A percentile compares a stretch with the other conserved stretches of the same genome.
Conservation (phyloP, 2,888 invertebrate species). For the Dorcus hopei region DNA sequence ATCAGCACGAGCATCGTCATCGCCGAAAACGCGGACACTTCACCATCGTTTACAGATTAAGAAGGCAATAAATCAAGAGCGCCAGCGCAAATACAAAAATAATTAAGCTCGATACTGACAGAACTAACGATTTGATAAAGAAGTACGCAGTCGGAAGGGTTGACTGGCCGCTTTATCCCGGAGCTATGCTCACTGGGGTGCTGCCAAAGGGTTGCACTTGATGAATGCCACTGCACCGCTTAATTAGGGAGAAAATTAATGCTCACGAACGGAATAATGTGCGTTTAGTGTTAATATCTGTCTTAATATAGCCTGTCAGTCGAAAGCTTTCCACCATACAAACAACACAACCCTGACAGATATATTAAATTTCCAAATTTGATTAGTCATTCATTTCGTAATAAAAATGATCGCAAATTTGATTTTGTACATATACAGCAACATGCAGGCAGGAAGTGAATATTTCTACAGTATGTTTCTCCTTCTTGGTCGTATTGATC, state of each 20-base stretch:
- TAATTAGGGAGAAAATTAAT: slow-evolving; percentile 50
- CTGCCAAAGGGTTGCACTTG: slow-evolving; percentile 35
- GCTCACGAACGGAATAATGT: slow-evolving; percentile 25
- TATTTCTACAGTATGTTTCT: slow-evolving; percentile 47
- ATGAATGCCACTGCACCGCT: slow-evolving; percentile 40
- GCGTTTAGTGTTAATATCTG: not conserved
- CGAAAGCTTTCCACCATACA: not conserved
- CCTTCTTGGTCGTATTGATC: slow-evolving; percentile 51
- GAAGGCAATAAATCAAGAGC: slow-evolving; percentile 37
- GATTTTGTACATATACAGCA: no score
- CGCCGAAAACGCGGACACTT: no score
- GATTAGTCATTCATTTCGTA: no score
- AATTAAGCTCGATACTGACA: slow-evolving; percentile 46
- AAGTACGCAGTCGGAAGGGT: slow-evolving; percentile 41
- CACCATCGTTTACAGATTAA: slow-evolving; percentile 28
- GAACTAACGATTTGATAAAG: slow-evolving; percentile 49
- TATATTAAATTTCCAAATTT: no score
- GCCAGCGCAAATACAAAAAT: slow-evolving; percentile 43
- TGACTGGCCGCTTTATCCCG: slow-evolving; percentile 6
- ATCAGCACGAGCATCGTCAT: no score
- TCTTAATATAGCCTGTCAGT: not conserved
- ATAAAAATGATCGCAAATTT: no score
- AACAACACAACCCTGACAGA: no score
- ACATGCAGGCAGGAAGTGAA: slow-evolving; percentile 33
- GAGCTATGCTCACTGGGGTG: slow-evolving; percentile 28